Percentiles rank a stretch among this genome's conserved stretches.
Evolutionary conservation across 2,797 vertebrate genomes (phyloP).

Genomic region (Sebastes melanostomus): DNA sequence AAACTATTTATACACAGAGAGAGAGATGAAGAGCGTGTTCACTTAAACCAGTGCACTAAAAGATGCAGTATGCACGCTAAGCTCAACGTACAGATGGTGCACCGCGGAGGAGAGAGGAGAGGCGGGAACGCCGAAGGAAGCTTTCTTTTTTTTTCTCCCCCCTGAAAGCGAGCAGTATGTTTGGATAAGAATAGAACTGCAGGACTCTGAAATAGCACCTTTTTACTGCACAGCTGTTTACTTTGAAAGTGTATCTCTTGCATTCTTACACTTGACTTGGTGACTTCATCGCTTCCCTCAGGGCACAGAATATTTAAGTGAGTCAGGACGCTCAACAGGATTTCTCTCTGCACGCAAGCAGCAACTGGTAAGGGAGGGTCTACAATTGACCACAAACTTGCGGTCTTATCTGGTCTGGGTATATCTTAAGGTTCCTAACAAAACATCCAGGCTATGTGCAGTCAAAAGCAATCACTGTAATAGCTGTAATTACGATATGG

Average conservation of each 20-base stretch:
- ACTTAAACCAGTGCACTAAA: conserved; percentile 48
- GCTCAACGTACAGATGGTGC: conserved; percentile 52
- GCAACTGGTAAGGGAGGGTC: conserved; percentile 59
- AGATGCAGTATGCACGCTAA: conserved; percentile 36
- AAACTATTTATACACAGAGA: conserved; percentile 64
- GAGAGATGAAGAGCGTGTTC: conserved; percentile 51
- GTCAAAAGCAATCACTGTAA: conserved; percentile 16
- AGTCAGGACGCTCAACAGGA: conserved; percentile 67
- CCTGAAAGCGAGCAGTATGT: conserved; percentile 34
- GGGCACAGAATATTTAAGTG: conserved; percentile 69
- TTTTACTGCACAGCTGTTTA: conserved; percentile 74
- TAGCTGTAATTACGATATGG: conserved; percentile 17
- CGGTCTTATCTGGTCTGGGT: conserved; percentile 42
- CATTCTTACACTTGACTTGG: conserved; percentile 79
- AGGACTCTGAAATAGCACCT: conserved; percentile 63
- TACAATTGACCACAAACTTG: conserved; percentile 38
- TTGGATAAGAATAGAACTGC: conserved; percentile 73
- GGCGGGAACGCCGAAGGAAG: neutral
- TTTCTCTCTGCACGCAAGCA: conserved; percentile 76
- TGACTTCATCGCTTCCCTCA: conserved; percentile 72
- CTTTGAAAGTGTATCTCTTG: conserved; percentile 78
- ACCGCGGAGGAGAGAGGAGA: neutral
- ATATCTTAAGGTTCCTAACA: conserved; percentile 9
- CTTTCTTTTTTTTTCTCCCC: neutral
- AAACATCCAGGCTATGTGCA: conserved; percentile 15